Percentiles rank a stretch among this genome's conserved stretches.
phyloP scores from a whole-genome alignment of 2,113 vertebrate genomes.

The Suncus etruscus region DNA sequence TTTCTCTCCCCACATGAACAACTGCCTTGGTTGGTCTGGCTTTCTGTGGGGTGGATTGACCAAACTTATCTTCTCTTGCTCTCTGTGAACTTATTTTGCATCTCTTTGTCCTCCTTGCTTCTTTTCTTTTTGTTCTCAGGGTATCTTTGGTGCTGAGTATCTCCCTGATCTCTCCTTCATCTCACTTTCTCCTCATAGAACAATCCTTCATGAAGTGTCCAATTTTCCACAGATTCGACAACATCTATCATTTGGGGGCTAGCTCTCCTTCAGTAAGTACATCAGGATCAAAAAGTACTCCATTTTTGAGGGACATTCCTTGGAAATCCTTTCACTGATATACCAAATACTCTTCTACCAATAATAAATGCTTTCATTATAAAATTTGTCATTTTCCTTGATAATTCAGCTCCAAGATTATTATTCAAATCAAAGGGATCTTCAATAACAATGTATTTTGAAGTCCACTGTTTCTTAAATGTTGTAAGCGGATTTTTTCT shows the following conservation, averaged over 20 bases:
- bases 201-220: constrained; percentile 98
- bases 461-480: constrained; percentile 98
- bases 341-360: constrained; percentile 94
- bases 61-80: constrained; percentile 83
- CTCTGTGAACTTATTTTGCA: constrained; percentile 82
- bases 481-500: constrained; percentile 94
- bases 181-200: constrained; percentile 92
- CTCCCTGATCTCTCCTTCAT: constrained; percentile 88
- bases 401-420: constrained; percentile 96
- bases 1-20: constrained; percentile 86
- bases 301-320: constrained; percentile 92
- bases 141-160: constrained; percentile 83
- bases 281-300: constrained; percentile 97
- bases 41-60: constrained; percentile 76
- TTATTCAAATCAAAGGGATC: constrained; percentile 98
- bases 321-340: constrained; percentile 90
- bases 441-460: constrained; percentile 98
- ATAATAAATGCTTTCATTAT: constrained; percentile 99
- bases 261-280: constrained; percentile 95
- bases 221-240: constrained; percentile 97
- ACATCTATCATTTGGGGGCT: constrained; percentile 97
- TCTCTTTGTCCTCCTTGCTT: constrained; percentile 87
- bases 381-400: constrained; percentile 99
- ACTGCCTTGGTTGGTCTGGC: constrained; percentile 69
- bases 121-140: constrained; percentile 86